Percentiles rank a stretch among this genome's conserved stretches.
These are phyloP conservation scores for Erinaceus europaeus DNA, from an alignment of 2,113 vertebrate species.

Conservation along the genomic window DNA sequence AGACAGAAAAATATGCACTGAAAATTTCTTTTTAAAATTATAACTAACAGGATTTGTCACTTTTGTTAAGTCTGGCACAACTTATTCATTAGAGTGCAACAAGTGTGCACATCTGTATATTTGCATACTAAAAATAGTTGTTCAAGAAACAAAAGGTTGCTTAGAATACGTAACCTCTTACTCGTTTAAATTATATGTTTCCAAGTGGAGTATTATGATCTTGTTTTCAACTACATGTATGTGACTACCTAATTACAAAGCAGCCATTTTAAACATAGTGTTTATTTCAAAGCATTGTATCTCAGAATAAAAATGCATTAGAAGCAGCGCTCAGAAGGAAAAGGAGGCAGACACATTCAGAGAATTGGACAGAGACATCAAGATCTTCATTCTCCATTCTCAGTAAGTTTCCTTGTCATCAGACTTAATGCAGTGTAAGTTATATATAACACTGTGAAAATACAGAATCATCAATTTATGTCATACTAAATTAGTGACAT, in stretches of 20 bases:
- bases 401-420: background rate
- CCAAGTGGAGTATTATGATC: slow-evolving; percentile 70
- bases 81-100: slow-evolving; percentile 70
- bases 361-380: slow-evolving; percentile 1
- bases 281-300: slow-evolving; percentile 64
- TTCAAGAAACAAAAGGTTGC: slow-evolving; percentile 75
- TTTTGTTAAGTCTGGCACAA: slow-evolving; percentile 70
- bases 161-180: slow-evolving; percentile 71
- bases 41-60: slow-evolving; percentile 58
- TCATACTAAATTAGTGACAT: background rate
- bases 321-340: slow-evolving; percentile 37
- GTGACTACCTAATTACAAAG: slow-evolving; percentile 82
- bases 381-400: background rate
- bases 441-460: background rate
- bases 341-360: background rate
- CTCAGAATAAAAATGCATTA: slow-evolving; percentile 66
- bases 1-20: slow-evolving; percentile 54
- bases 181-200: slow-evolving; percentile 79
- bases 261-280: slow-evolving; percentile 71
- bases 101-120: slow-evolving; percentile 78
- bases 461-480: background rate
- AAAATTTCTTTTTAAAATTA: slow-evolving; percentile 56
- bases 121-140: slow-evolving; percentile 81
- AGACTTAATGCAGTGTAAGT: background rate
- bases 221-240: slow-evolving; percentile 75